Percentiles rank a stretch among this genome's conserved stretches.
Conservation (phyloP, 2,113 vertebrate species). For the Coptodon bakossiorum region DNA sequence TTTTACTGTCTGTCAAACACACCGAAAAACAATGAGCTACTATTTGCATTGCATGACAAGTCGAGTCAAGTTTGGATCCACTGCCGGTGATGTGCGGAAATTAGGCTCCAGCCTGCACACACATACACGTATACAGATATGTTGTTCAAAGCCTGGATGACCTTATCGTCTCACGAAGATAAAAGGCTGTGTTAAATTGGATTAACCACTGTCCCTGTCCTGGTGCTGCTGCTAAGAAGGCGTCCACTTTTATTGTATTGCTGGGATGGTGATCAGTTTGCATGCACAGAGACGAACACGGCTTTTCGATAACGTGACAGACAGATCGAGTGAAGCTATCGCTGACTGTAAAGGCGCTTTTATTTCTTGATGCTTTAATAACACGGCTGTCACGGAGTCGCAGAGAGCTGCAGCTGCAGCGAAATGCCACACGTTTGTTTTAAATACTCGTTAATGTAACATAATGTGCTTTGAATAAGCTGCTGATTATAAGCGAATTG, state of each 20-base stretch:
- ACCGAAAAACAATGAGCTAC: not conserved
- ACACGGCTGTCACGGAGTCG: not conserved
- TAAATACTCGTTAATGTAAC: not conserved
- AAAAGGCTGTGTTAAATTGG: slow-evolving; percentile 44
- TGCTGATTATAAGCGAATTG: not conserved
- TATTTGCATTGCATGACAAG: not conserved
- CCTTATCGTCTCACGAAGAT: slow-evolving; percentile 35
- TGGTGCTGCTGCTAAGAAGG: slow-evolving; percentile 16
- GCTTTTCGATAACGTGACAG: not conserved
- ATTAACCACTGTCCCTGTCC: slow-evolving; percentile 29
- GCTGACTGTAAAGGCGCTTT: not conserved
- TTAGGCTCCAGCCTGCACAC: not conserved
- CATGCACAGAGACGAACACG: not conserved
- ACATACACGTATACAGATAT: not conserved
- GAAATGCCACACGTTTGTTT: not conserved
- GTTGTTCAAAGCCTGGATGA: slow-evolving; percentile 19
- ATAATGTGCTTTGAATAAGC: not conserved
- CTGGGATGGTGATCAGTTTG: not conserved
- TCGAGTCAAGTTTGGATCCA: not conserved
- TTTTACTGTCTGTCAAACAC: not conserved
- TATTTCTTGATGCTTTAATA: slow-evolving; percentile 10
- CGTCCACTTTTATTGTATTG: slow-evolving; percentile 1
- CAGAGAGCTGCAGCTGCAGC: not conserved
- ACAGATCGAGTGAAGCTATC: not conserved
- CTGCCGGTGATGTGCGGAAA: not conserved